Conservation (phyloP, 1,140 invertebrate genomes). For the Polyergus mexicanus region DNA sequence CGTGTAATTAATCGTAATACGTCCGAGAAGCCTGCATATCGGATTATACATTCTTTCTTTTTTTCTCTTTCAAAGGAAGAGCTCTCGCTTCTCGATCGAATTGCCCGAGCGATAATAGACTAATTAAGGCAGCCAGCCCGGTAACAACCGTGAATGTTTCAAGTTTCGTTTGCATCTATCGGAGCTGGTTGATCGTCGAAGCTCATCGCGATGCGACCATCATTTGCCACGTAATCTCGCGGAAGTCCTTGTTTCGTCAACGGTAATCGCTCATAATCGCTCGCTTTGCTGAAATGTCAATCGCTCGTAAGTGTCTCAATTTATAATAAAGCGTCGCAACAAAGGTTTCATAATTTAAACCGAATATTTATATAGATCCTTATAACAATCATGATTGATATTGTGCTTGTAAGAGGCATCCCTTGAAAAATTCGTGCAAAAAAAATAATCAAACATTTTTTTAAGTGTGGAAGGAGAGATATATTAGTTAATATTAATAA, state of each 20-base stretch:
- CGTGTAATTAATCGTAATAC: conserved; percentile 72
- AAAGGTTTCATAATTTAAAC: not conserved
- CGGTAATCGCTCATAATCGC: conserved; percentile 14
- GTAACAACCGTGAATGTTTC: not conserved
- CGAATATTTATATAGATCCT: not conserved
- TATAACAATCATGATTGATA: not conserved
- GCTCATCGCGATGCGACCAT: conserved; percentile 6
- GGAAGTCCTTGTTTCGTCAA: conserved; percentile 8
- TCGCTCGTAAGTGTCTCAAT: conserved; percentile 28
- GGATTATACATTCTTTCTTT: conserved; percentile 28
- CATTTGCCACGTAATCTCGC: conserved; percentile 30
- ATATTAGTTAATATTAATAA: too few relatives aligned
- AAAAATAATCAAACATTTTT: not conserved
- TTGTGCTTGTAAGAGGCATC: not conserved
- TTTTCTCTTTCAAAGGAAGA: conserved; percentile 6
- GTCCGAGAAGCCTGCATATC: conserved; percentile 15
- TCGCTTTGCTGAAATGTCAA: conserved; percentile 35
- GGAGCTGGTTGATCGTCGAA: conserved; percentile 49
- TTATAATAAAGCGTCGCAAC: not conserved
- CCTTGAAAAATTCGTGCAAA: not conserved
- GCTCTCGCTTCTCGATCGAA: conserved; percentile 3
- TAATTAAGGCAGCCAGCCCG: conserved; percentile 75
- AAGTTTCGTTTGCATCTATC: not conserved
- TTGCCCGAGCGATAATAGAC: conserved; percentile 77
- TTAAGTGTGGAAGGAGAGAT: not conserved